These are phyloP conservation scores for Gymnodraco acuticeps DNA, from an alignment of 2,797 vertebrate genomes.

Conservation along the genomic window DNA sequence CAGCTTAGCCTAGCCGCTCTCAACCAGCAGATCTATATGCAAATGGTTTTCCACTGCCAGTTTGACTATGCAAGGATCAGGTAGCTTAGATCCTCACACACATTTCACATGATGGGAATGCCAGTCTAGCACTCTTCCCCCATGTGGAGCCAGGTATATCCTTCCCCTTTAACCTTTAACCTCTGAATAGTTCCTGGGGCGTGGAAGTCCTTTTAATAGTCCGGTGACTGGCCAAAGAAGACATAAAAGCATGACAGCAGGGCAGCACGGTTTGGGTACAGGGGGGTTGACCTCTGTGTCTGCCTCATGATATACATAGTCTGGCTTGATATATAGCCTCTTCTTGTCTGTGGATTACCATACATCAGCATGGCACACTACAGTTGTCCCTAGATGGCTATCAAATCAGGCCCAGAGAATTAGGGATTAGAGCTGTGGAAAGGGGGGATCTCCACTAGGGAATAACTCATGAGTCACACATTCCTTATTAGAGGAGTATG, in stretches of 20 bases:
- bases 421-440: constrained; percentile 69
- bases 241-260: constrained; percentile 71
- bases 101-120: constrained; percentile 60
- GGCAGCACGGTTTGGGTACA: constrained; percentile 41
- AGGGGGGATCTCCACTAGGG: constrained; percentile 50
- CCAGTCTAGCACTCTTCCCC: constrained; percentile 53
- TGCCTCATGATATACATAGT: constrained; percentile 80
- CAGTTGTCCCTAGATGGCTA: constrained; percentile 79
- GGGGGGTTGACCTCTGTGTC: constrained; percentile 60
- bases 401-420: constrained; percentile 70
- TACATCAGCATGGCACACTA: constrained; percentile 66
- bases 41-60: constrained; percentile 71
- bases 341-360: constrained; percentile 76
- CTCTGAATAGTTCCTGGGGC: constrained; percentile 66
- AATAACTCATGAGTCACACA: constrained; percentile 75
- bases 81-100: constrained; percentile 57
- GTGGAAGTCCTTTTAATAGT: constrained; percentile 80
- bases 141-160: constrained; percentile 73
- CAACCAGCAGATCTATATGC: constrained; percentile 59
- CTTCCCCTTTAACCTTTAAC: constrained; percentile 71
- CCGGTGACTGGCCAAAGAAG: constrained; percentile 70
- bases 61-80: constrained; percentile 62
- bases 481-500: constrained; percentile 51
- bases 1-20: constrained; percentile 56
- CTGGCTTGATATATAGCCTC: constrained; percentile 75